A percentile compares a stretch with the other conserved stretches of the same genome.
phyloP scores from a whole-genome alignment of 2,888 invertebrate species.

The Petrophora chlorosata region DNA sequence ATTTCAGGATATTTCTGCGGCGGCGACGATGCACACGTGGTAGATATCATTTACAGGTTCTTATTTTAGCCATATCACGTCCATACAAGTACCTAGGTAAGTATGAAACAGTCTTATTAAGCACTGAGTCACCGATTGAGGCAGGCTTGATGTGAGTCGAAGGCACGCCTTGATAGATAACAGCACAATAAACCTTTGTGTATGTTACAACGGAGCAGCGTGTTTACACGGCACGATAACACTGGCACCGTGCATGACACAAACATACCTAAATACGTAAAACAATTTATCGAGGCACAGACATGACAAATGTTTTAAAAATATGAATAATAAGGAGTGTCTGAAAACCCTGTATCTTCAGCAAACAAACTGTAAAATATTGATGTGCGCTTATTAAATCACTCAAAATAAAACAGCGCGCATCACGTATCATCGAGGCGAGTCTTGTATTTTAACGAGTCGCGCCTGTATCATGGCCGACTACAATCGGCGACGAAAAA shows the following conservation, averaged over 20 bases:
- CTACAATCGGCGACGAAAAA: constrained; percentile 24
- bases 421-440: not conserved
- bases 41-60: too few relatives aligned
- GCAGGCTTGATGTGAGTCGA: constrained; percentile 1
- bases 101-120: not conserved
- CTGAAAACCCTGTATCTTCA: too few relatives aligned
- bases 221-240: not conserved
- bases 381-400: not conserved
- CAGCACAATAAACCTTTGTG: constrained; percentile 13
- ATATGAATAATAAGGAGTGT: constrained; percentile 14
- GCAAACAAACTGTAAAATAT: not conserved
- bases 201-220: not conserved
- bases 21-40: too few relatives aligned
- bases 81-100: not conserved
- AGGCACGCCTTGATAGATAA: constrained; percentile 18
- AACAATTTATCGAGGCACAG: constrained; percentile 1
- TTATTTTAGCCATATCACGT: too few relatives aligned
- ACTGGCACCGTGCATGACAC: not conserved
- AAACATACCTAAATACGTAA: constrained; percentile 1
- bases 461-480: constrained; percentile 18
- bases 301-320: not conserved
- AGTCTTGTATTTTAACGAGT: constrained; percentile 13
- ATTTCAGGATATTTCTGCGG: too few relatives aligned
- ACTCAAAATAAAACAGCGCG: constrained; percentile 9
- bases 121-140: constrained; percentile 5